A percentile compares a stretch with the other conserved stretches of the same genome.
Conservation (phyloP, 1,140 invertebrate genomes). For the Tetragnatha versicolor region DNA sequence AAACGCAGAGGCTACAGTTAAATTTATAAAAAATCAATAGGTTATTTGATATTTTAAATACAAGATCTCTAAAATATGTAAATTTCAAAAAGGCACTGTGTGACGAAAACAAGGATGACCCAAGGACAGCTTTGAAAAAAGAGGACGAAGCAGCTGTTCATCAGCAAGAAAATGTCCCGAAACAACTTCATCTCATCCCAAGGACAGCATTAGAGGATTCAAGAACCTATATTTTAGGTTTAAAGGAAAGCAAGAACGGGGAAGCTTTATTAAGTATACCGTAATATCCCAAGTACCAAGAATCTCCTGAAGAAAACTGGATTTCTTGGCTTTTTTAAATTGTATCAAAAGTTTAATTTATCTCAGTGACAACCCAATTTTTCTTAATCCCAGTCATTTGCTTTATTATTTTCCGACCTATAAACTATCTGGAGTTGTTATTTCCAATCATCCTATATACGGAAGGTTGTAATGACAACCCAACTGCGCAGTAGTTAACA, state of each 20-base stretch:
- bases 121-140: no score
- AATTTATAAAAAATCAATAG: neutral
- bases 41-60: neutral
- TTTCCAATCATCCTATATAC: slow-evolving; percentile 62
- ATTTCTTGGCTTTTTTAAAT: slow-evolving; percentile 21
- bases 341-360: slow-evolving; percentile 21
- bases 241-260: neutral
- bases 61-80: neutral
- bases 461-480: slow-evolving; percentile 62
- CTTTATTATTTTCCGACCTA: slow-evolving; percentile 57
- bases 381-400: neutral
- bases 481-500: no score
- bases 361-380: slow-evolving; percentile 3
- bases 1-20: neutral
- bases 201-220: neutral
- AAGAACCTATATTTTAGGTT: neutral
- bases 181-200: no score
- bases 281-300: no score
- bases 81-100: neutral
- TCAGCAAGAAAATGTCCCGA: no score
- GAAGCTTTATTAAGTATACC: neutral
- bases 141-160: no score
- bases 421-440: slow-evolving; percentile 64
- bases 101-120: slow-evolving; percentile 52
- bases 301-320: slow-evolving; percentile 38